Conservation (phyloP, 2,888 invertebrate species). For the Calameuta idolon region DNA sequence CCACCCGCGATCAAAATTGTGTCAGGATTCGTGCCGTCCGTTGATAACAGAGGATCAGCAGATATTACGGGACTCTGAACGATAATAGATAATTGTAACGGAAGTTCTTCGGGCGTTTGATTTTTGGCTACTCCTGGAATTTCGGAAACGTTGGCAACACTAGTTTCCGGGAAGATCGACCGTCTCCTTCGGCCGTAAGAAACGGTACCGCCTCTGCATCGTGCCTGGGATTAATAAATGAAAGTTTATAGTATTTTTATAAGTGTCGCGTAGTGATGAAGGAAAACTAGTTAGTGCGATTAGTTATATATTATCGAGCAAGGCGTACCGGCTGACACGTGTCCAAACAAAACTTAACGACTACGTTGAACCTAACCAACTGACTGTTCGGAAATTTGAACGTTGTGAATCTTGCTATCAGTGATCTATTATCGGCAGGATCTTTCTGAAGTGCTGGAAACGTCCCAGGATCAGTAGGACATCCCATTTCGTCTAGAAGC, state of each 20-base stretch:
- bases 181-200: conserved; percentile 51
- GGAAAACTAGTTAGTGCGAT: conserved; percentile 27
- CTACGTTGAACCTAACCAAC: conserved; percentile 83
- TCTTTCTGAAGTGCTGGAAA: conserved; percentile 70
- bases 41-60: conserved; percentile 76
- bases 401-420: conserved; percentile 80
- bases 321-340: conserved; percentile 74
- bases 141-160: conserved; percentile 32
- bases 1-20: conserved; percentile 72
- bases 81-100: conserved; percentile 72
- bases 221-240: conserved; percentile 21
- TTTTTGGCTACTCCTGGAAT: conserved; percentile 32
- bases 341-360: conserved; percentile 83
- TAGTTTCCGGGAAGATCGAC: conserved; percentile 10
- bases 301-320: not conserved
- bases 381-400: conserved; percentile 90
- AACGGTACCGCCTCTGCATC: conserved; percentile 27
- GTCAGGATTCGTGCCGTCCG: conserved; percentile 67
- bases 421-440: conserved; percentile 53
- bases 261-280: conserved; percentile 58
- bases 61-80: conserved; percentile 71
- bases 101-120: conserved; percentile 64
- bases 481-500: conserved; percentile 81
- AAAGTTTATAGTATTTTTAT: conserved; percentile 29
- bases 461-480: conserved; percentile 80